Evolutionary conservation across 2,888 invertebrate species (phyloP), one percentile per base, ranked within the genome.

Genomic region (Cosmia trapezina): DNA sequence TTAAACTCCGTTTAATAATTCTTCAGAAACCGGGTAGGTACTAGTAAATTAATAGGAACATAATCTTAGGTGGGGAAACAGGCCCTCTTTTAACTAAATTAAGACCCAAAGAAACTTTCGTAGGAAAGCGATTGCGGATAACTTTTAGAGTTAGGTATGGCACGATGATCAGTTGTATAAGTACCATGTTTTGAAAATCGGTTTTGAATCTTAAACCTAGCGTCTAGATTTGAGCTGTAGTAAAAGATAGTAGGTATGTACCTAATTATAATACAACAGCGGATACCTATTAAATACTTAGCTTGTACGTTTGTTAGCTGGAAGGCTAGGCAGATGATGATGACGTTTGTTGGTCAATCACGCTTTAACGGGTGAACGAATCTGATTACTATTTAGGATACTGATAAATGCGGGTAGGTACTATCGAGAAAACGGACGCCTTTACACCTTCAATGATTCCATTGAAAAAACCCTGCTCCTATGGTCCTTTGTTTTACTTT

Each of bases 91-190:
- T 37, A 51, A 57, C 2, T 51, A 61, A 47, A 57, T 28, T 56
- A 56, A 22, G 7, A 12, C 43, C 9, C 1, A 12, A 12, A 47
- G 12, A 60, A 70, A 43, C 19, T 33, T 70, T 43, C 14, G 14
- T 53, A 51, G 41, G 41, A 47, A 59, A 51, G 14, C 45, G n/a
- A 59, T 19, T 12, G n/a, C 17, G 7, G 37, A 28, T 22, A 37
- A 59, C 4, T 70, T 70, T 59, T 43, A 51, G 9, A 47, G 19
- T 53, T 47, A n/a, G n/a, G n/a, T n/a, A 60, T 41, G 37, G 2
- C 6, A 37, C 37, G 70, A 33, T 78, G 45, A 74, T 53, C 70
- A 59, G 41, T 45, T 70, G 19, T 12, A 74, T 70, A n/a, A n/a
- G n/a, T n/a, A 28, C n/a, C 37, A 41, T 53, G 51, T 77, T 59